These are phyloP conservation scores for Drosophila simulans DNA, from an alignment of 1,140 invertebrate species.

Conservation along the genomic window DNA sequence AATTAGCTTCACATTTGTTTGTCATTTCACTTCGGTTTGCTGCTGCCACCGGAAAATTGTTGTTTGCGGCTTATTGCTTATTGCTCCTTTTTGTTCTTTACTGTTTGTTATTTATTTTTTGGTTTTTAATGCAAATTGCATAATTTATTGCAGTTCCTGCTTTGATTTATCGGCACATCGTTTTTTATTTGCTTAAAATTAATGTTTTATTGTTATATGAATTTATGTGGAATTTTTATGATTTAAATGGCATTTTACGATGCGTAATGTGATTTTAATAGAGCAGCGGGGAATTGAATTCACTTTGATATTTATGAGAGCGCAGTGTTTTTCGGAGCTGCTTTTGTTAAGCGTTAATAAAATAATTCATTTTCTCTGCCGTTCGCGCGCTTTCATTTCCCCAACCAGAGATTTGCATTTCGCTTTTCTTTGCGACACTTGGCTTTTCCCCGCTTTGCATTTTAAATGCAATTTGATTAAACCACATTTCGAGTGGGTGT, in stretches of 20 bases:
- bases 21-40: conserved; percentile 55
- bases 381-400: conserved; percentile 27
- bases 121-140: conserved; percentile 69
- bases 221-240: conserved; percentile 41
- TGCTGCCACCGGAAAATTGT: conserved; percentile 29
- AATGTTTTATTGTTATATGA: conserved; percentile 40
- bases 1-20: conserved; percentile 76
- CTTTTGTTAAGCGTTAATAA: conserved; percentile 45
- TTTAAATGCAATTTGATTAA: conserved; percentile 55
- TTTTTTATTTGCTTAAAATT: conserved; percentile 55
- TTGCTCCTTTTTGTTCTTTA: conserved; percentile 22
- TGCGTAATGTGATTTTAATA: conserved; percentile 60
- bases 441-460: conserved; percentile 12
- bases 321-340: neutral
- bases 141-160: conserved; percentile 66
- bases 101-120: conserved; percentile 62
- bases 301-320: conserved; percentile 44
- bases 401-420: conserved; percentile 36
- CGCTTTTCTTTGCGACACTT: conserved; percentile 6
- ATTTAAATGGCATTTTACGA: conserved; percentile 65
- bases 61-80: conserved; percentile 33
- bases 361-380: conserved; percentile 40
- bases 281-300: conserved; percentile 46
- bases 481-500: conserved; percentile 33
- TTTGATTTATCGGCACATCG: conserved; percentile 57